These are phyloP conservation scores for Rhopalosiphum maidis DNA, from an alignment of 1,140 invertebrate species.

Conservation along the genomic window DNA sequence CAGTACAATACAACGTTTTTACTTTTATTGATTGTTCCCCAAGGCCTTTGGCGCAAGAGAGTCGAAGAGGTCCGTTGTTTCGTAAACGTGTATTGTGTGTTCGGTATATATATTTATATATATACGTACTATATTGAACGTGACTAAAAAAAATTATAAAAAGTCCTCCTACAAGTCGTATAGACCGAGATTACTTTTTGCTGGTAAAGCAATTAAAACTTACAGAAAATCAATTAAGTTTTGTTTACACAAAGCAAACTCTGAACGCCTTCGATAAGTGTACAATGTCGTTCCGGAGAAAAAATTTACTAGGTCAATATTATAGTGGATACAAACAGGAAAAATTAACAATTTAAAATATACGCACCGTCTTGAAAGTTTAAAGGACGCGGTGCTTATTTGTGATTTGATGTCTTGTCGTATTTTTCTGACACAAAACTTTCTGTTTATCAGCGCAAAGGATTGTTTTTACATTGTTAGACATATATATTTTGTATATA, in stretches of 20 bases:
- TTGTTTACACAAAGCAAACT: slow-evolving; percentile 17
- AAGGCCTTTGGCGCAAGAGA: not conserved
- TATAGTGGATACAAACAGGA: not conserved
- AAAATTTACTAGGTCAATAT: not conserved
- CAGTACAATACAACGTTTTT: not conserved
- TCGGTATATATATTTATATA: not conserved
- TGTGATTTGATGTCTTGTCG: not conserved
- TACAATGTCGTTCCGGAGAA: not conserved
- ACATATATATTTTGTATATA: not conserved
- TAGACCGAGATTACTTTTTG: slow-evolving; percentile 24
- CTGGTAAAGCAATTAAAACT: slow-evolving; percentile 45
- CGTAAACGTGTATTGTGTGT: not conserved
- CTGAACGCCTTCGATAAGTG: not conserved
- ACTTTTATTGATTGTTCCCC: not conserved
- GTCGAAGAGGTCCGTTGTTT: not conserved
- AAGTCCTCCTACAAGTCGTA: not conserved
- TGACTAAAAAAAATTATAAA: not conserved
- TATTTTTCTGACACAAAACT: not conserved
- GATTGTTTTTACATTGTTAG: not conserved
- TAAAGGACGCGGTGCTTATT: not conserved
- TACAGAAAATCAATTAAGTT: slow-evolving; percentile 43
- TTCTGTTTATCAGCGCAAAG: slow-evolving; percentile 16
- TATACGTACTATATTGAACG: not conserved
- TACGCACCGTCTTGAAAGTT: not conserved
- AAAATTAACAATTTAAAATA: not conserved